Evolutionary conservation across 1,140 invertebrate genomes (phyloP).

Genomic region (Hyphantria cunea): DNA sequence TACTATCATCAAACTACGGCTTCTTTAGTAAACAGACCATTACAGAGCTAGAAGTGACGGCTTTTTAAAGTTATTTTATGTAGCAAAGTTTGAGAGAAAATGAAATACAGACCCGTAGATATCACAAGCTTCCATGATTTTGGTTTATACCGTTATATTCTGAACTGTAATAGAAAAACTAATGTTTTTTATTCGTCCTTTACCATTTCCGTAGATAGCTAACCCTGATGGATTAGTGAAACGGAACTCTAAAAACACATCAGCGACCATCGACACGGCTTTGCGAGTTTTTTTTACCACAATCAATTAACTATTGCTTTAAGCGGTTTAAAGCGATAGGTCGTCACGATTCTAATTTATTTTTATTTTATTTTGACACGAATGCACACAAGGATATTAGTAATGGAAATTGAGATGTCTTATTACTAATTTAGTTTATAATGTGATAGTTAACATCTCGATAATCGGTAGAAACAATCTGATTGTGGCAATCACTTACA

Average conservation of each 20-base stretch:
- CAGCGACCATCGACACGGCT: slow-evolving; percentile 15
- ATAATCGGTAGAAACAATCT: no score
- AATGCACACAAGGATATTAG: slow-evolving; percentile 5
- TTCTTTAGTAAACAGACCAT: no score
- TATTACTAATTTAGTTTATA: neutral
- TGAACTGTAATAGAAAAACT: no score
- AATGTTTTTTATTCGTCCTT: no score
- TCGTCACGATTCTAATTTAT: slow-evolving; percentile 47
- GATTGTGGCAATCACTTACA: no score
- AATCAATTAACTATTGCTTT: slow-evolving; percentile 46
- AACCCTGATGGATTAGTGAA: neutral
- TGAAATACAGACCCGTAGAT: neutral
- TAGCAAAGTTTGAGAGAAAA: no score
- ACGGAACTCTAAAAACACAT: slow-evolving; percentile 23
- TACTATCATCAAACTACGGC: no score
- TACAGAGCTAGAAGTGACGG: no score
- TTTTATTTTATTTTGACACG: slow-evolving; percentile 39
- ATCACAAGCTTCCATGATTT: neutral
- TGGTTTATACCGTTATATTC: neutral
- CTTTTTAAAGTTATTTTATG: no score
- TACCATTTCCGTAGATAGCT: neutral
- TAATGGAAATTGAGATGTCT: slow-evolving; percentile 27
- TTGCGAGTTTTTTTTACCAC: slow-evolving; percentile 36
- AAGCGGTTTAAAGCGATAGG: slow-evolving; percentile 25
- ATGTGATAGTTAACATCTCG: no score